Base-by-base conservation (phyloP, 2,797 vertebrate species). In the Oceanodroma leucorhoa region DNA sequence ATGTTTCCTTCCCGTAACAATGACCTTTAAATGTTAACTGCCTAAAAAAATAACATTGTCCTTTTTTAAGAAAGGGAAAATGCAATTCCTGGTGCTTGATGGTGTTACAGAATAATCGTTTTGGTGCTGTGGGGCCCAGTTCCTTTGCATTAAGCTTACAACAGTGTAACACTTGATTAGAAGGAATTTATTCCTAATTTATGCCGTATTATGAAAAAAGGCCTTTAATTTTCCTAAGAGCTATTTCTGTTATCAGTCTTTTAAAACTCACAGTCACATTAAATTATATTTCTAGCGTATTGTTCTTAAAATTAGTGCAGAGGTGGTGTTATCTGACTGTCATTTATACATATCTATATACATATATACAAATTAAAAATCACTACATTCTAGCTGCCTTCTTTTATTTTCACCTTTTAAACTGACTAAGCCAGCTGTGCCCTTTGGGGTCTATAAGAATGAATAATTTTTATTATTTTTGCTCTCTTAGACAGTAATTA, bases 11-110 rank as follows among this genome's bases (percentile, higher is more conserved):
- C 38, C 64, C 3, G 0, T 73, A 86, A 95, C 81, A 73, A 77
- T 95, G 96, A 97, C 95, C 90, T 97, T 96, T 97, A 97, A 96
- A 97, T 97, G 95, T 95, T 96, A 96, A 94, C 72, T 91, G 73
- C 76, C 50, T 85, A 36, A 93, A 96, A 96, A 94, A 91, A 86
- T 41, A 90, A 92, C 51, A 38, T 81, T 80, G 78, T 93, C 81
- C 48, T 80, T 86, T 72, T 91, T 78, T 32, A 48, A 90, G 65
- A 83, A 22, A 27, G 41, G 34, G 40, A 14, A 85, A 89, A 89
- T 40, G 36, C 58, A 70, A 54, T 67, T 94, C 72, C 69, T 80
- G 38, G 26, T 89, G 50, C 60, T 94, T 70, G 61, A 73, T 27
- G 93, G 66, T 94, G 72, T 79, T 92, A 86, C 41, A 73, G 38